A percentile compares a stretch with the other conserved stretches of the same genome.
Conservation (phyloP, 2,113 vertebrate species). For the Psittacara wagleri region DNA sequence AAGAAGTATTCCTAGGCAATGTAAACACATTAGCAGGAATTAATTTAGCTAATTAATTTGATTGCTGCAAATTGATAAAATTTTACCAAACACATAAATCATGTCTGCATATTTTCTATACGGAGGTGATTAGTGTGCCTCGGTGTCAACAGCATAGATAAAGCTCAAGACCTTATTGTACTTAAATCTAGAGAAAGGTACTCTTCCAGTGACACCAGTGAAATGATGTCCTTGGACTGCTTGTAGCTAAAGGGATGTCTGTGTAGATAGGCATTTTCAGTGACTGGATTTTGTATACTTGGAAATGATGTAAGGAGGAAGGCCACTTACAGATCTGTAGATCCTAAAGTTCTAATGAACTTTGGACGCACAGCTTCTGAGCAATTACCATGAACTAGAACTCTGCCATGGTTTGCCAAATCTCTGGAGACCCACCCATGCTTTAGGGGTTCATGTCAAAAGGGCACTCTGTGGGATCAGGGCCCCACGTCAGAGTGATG, state of each 20-base stretch:
- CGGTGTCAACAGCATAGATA: neutral
- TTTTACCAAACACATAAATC: conserved; percentile 40
- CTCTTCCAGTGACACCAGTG: neutral
- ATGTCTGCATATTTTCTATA: neutral
- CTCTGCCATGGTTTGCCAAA: neutral
- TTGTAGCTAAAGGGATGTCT: neutral
- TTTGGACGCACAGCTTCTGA: neutral
- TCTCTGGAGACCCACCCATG: neutral
- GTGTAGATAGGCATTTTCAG: neutral
- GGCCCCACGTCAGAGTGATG: neutral
- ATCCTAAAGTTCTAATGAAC: neutral
- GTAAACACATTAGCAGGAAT: conserved; percentile 53
- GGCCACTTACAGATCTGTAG: neutral
- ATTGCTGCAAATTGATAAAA: conserved; percentile 52
- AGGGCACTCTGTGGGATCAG: neutral
- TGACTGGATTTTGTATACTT: neutral
- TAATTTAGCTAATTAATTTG: conserved; percentile 60
- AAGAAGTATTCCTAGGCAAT: conserved; percentile 14
- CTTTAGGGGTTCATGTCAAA: neutral
- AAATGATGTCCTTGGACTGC: neutral
- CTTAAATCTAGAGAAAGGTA: neutral
- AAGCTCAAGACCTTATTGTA: neutral
- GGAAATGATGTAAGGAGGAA: neutral
- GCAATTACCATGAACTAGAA: neutral
- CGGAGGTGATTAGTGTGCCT: conserved; percentile 12